phyloP scores from a whole-genome alignment of 1,140 invertebrate species.

The Mylabris phalerata region DNA sequence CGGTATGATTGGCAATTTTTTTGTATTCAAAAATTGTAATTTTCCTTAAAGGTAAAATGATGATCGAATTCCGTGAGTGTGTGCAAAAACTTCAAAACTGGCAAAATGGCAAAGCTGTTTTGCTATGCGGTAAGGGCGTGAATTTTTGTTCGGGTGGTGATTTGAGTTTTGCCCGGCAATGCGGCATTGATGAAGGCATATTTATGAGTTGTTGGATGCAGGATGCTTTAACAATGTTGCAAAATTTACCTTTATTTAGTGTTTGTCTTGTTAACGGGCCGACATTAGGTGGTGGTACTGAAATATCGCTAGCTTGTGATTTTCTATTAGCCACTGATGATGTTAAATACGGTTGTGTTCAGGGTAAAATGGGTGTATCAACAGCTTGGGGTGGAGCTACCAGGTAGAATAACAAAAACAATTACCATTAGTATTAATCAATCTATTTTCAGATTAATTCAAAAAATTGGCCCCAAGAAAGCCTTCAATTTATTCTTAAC shows the following conservation, averaged over 20 bases:
- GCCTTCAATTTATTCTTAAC: conserved; percentile 8
- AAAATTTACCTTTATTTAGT: conserved; percentile 47
- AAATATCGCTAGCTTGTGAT: conserved; percentile 52
- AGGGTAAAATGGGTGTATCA: conserved; percentile 50
- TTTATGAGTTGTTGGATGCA: conserved; percentile 50
- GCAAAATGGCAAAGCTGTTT: conserved; percentile 50
- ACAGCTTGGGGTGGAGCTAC: conserved; percentile 51
- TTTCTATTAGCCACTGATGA: conserved; percentile 46
- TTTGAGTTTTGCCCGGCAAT: conserved; percentile 45
- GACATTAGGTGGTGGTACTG: conserved; percentile 56
- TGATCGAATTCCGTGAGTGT: conserved; percentile 48
- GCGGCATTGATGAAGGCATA: conserved; percentile 39
- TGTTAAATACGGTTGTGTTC: conserved; percentile 50
- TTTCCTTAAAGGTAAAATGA: conserved; percentile 51
- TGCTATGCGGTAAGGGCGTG: conserved; percentile 45
- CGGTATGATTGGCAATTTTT: conserved; percentile 26
- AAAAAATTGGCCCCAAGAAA: conserved; percentile 2
- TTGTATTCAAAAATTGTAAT: no score
- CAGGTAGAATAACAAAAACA: conserved; percentile 1
- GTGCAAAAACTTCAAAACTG: conserved; percentile 45
- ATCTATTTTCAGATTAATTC: conserved; percentile 1
- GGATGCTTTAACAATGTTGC: conserved; percentile 43
- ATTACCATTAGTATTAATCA: not conserved
- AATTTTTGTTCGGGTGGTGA: conserved; percentile 58
- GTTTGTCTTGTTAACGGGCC: conserved; percentile 50